Conservation (phyloP, 2,113 vertebrate species). For the Sula dactylatra region DNA sequence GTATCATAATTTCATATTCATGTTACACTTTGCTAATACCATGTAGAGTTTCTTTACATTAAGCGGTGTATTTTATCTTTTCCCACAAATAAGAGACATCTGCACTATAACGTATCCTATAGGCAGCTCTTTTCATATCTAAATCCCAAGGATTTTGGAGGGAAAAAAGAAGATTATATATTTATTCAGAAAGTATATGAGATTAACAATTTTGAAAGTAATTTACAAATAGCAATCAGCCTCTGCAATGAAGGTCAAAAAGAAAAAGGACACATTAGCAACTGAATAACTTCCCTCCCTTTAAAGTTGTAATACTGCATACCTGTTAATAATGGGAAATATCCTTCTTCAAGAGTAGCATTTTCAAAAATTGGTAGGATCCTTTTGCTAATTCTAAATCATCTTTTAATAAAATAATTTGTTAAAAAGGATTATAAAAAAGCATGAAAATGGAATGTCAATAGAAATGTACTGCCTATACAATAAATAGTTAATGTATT, state of each 20-base stretch:
- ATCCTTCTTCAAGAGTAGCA: constrained; percentile 58
- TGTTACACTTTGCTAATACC: not conserved
- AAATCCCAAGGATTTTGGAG: not conserved
- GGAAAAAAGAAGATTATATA: not conserved
- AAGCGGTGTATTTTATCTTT: not conserved
- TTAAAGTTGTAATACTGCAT: constrained; percentile 57
- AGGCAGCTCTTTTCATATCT: not conserved
- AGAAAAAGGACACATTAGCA: constrained; percentile 66
- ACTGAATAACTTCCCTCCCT: constrained; percentile 45
- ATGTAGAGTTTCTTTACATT: not conserved
- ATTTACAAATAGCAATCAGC: constrained; percentile 59
- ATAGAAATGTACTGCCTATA: constrained; percentile 60
- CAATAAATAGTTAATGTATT: constrained; percentile 80
- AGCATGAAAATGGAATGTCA: constrained; percentile 57
- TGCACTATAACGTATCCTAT: not conserved
- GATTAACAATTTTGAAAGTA: constrained; percentile 52
- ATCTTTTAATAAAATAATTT: constrained; percentile 73
- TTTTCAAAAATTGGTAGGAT: constrained; percentile 62
- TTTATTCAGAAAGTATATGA: constrained; percentile 50
- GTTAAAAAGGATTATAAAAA: constrained; percentile 60
- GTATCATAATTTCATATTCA: not conserved
- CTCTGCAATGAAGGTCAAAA: constrained; percentile 49
- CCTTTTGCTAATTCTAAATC: constrained; percentile 59
- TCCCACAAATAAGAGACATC: not conserved
- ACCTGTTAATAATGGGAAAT: constrained; percentile 64